Base-by-base conservation (phyloP, 2,113 vertebrate species). In the Eleginops maclovinus region DNA sequence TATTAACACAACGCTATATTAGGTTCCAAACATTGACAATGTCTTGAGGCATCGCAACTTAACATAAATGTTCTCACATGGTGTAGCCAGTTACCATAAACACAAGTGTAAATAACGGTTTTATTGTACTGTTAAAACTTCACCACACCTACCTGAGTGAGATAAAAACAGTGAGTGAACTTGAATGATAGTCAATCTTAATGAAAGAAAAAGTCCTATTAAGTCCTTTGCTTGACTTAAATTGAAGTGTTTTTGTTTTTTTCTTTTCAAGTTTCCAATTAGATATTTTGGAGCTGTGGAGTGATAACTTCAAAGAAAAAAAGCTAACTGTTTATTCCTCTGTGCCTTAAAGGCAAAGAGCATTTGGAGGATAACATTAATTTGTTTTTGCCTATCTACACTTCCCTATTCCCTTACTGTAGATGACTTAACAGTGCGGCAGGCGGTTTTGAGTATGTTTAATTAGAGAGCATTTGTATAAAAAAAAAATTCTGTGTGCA, bases 381-480 rank as follows among this genome's bases (percentile, higher is more conserved):
- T 84, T 90, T 9, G 6, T 88, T 86, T 86, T 47, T 73, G 73
- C 81, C 70, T 79, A 91, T 93, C 79, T 90, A 53, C 40, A 87
- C 31, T 81, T 63, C 66, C 63, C 71, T 79, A 60, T 83, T 76
- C 55, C 76, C 41, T 69, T 85, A 80, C 69, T 81, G 77, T 79
- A 87, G 40, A 83, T 80, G 72, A 87, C 76, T 82, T 83, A 79
- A 77, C 68, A 81, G 72, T 75, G 62, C 28, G 19, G 50, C 79
- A 81, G 54, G 69, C 84, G 53, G 54, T 78, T 67, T n/a, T 86
- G 74, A 85, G 73, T 84, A 83, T 81, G 78, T 90, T 89, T 92
- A 94, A 94, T 94, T 92, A 90, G 74, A 80, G 61, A 69, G 64
- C 80, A 91, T 93, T 92, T 92, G 71, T 88, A 91, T 89, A 79